Percentiles rank a stretch among this genome's conserved stretches.
These are phyloP conservation scores for Poecilia gillii DNA, from an alignment of 2,797 vertebrate genomes.

Conservation along the genomic window DNA sequence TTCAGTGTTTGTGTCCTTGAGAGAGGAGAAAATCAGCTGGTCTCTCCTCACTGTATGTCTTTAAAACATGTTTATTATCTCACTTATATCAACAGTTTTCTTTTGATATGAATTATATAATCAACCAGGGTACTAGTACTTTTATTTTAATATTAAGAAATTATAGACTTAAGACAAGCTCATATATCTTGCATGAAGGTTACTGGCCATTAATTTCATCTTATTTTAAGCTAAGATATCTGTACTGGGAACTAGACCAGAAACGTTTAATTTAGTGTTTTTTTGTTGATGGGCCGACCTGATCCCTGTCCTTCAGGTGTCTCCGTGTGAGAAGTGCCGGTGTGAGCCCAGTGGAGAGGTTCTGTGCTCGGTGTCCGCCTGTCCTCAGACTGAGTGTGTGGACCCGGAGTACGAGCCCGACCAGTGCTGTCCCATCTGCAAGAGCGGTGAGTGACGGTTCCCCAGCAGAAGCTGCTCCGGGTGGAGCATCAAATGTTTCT, in stretches of 20 bases:
- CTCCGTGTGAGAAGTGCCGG: conserved; percentile 93
- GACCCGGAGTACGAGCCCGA: conserved; percentile 97
- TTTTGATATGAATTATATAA: too few species aligned
- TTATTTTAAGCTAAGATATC: too few species aligned
- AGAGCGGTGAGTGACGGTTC: conserved; percentile 85
- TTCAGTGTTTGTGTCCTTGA: background rate
- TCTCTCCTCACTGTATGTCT: background rate
- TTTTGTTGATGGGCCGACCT: conserved; percentile 19
- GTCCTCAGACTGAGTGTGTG: conserved; percentile 97
- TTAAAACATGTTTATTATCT: too few species aligned
- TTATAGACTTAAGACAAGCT: too few species aligned
- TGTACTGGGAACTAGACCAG: too few species aligned
- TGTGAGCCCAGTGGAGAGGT: conserved; percentile 96
- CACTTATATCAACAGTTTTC: too few species aligned
- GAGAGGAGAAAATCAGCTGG: background rate
- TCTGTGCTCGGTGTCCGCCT: conserved; percentile 94
- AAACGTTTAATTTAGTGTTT: too few species aligned
- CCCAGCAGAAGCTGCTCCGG: conserved; percentile 2
- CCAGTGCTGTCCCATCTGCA: conserved; percentile 98
- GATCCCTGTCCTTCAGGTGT: conserved; percentile 84
- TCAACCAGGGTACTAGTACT: too few species aligned
- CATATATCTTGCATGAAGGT: too few species aligned
- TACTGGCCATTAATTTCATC: too few species aligned
- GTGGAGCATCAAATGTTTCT: conserved; percentile 23
- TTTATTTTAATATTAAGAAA: too few species aligned